Base-by-base conservation (phyloP, 2,888 invertebrate species). In the Clitarchus hookeri region DNA sequence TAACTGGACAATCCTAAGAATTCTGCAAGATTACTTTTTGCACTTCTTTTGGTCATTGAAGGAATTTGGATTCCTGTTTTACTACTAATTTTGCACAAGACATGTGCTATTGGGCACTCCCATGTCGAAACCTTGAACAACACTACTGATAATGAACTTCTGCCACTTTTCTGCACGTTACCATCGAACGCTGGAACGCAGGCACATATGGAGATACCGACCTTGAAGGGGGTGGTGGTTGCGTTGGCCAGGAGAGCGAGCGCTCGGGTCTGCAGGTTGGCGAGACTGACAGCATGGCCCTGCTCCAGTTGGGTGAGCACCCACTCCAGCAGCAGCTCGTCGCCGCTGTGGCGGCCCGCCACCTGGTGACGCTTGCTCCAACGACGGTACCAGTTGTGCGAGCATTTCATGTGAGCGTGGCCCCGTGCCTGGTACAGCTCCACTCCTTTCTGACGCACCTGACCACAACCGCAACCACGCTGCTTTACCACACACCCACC, bases 341-440 rank as follows among this genome's bases (percentile, higher is more conserved):
- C 90, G 3, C 84, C 84, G 44, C 85, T 85, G 79, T 87, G 85
- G 0, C 88, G 87, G 44, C 88, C 83, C 12, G 65, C n/a, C 12
- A 87, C 83, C 12, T 87, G 85, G 85, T 88, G 89, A 12, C 90
- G 88, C 26, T 88, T 86, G 44, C 89, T 87, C 90, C 90, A 91
- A 44, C 90, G 87, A 48, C 89, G 88, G 87, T 90, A 90, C 91
- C 91, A 91, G 4, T 90, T 90, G 83, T 90, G 89, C 0, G 90
- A 90, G 86, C 90, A 90, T 84, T 89, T 88, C 16, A 90, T 89
- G 23, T 87, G 83, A 11, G 85, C 77, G 85, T 89, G 88, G 2
- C 90, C 90, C 84, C 88, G 89, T 9, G 87, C 88, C 26, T 89
- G 87, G 86, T 88, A 90, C 84, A 90, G 83, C 86, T 89, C 88